Conservation (phyloP, 2,888 invertebrate genomes). For the Cynaeus angustus region DNA sequence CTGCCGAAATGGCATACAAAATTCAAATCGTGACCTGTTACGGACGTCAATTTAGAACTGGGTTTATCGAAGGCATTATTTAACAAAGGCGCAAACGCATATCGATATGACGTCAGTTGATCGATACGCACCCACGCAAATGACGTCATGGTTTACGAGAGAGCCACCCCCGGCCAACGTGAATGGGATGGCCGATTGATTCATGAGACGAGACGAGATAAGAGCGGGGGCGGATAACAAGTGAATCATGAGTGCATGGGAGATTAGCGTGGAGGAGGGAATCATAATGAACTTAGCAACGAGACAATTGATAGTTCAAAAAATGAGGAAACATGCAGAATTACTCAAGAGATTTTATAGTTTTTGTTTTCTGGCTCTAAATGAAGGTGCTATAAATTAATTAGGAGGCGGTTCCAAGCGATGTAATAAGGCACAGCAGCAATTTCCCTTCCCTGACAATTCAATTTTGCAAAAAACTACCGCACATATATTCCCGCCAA, state of each 20-base stretch:
- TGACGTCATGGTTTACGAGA: conserved; percentile 52
- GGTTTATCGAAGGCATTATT: conserved; percentile 37
- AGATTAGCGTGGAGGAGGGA: neutral
- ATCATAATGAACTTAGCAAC: too few species aligned
- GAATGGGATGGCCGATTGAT: conserved; percentile 43
- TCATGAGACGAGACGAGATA: conserved; percentile 12
- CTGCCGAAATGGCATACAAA: conserved; percentile 30
- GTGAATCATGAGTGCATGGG: conserved; percentile 5
- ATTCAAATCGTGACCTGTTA: conserved; percentile 54
- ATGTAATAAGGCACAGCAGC: too few species aligned
- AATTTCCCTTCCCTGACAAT: too few species aligned
- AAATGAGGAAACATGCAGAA: too few species aligned
- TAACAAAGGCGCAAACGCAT: conserved; percentile 55
- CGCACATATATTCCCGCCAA: too few species aligned
- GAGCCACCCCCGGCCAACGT: conserved; percentile 29
- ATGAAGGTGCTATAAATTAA: too few species aligned
- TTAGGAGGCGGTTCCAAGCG: too few species aligned
- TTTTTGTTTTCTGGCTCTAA: too few species aligned
- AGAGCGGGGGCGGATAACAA: conserved; percentile 24
- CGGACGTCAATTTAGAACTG: conserved; percentile 58
- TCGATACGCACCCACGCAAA: conserved; percentile 51
- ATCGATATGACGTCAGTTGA: conserved; percentile 57
- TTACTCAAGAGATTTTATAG: neutral
- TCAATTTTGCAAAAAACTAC: too few species aligned
- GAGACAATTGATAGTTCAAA: too few species aligned